Conservation (phyloP, 2,888 invertebrate genomes). For the Cephus pygmeus region DNA sequence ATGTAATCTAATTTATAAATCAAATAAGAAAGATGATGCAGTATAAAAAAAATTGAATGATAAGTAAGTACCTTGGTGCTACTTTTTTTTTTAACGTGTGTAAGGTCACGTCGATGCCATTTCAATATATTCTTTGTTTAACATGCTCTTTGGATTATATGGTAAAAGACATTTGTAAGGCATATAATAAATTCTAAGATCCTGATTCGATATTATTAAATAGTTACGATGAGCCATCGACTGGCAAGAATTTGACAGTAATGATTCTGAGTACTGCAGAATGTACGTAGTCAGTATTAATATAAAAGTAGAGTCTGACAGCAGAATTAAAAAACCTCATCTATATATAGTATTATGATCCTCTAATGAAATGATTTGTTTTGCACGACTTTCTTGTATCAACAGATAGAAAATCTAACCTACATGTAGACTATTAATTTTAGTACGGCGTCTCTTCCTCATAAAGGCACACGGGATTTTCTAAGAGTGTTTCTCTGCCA, state of each 20-base stretch:
- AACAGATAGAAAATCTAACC: not conserved
- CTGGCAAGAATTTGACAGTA: not conserved
- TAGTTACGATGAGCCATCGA: not conserved
- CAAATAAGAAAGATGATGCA: not conserved
- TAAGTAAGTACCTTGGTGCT: slow-evolving; percentile 6
- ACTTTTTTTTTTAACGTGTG: not conserved
- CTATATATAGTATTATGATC: not conserved
- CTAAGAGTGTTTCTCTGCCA: not conserved
- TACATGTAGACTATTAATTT: not conserved
- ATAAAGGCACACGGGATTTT: not conserved
- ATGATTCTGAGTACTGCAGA: not conserved
- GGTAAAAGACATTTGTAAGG: not conserved
- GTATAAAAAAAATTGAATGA: not conserved
- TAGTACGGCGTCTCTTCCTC: not conserved
- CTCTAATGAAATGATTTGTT: not conserved
- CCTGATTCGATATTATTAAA: not conserved
- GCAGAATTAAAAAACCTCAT: not conserved
- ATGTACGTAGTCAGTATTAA: not conserved
- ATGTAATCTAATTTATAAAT: not conserved
- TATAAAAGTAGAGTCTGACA: not conserved
- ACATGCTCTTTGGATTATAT: not conserved
- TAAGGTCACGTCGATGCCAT: not conserved
- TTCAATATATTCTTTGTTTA: not conserved
- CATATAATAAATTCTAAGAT: not conserved
- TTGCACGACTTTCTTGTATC: not conserved